These are phyloP conservation scores for Lucifuga dentata DNA, from an alignment of 2,113 vertebrate genomes.

Conservation along the genomic window DNA sequence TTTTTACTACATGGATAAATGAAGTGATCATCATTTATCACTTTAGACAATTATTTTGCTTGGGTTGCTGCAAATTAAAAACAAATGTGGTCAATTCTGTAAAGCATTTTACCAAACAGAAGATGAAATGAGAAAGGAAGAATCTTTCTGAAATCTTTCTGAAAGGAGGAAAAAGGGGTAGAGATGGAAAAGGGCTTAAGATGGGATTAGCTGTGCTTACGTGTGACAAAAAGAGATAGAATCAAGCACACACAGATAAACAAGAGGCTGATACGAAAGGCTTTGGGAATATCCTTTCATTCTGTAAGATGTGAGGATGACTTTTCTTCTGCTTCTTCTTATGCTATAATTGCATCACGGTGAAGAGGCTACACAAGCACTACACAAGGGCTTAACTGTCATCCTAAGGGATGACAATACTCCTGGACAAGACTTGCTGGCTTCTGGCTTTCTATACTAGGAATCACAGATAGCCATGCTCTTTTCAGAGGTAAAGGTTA, in stretches of 20 bases:
- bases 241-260: conserved; percentile 67
- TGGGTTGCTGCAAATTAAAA: conserved; percentile 52
- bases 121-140: conserved; percentile 23
- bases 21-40: conserved; percentile 44
- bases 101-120: conserved; percentile 23
- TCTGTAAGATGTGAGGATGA: conserved; percentile 42
- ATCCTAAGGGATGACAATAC: conserved; percentile 40
- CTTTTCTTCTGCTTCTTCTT: conserved; percentile 47
- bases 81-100: conserved; percentile 35
- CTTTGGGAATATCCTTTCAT: conserved; percentile 56
- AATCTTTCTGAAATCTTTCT: conserved; percentile 32
- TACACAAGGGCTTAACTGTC: conserved; percentile 51
- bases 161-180: conserved; percentile 38
- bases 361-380: conserved; percentile 53
- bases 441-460: conserved; percentile 30
- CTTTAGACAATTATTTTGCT: conserved; percentile 51
- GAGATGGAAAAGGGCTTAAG: conserved; percentile 57
- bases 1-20: conserved; percentile 27
- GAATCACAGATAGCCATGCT: conserved; percentile 23
- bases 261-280: conserved; percentile 53
- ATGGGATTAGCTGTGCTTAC: conserved; percentile 70
- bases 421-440: conserved; percentile 37
- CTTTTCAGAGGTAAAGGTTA: conserved; percentile 17
- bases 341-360: conserved; percentile 50
- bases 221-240: conserved; percentile 68